Base-by-base conservation (phyloP, 2,797 vertebrate species). In the Thalassophryne amazonica region DNA sequence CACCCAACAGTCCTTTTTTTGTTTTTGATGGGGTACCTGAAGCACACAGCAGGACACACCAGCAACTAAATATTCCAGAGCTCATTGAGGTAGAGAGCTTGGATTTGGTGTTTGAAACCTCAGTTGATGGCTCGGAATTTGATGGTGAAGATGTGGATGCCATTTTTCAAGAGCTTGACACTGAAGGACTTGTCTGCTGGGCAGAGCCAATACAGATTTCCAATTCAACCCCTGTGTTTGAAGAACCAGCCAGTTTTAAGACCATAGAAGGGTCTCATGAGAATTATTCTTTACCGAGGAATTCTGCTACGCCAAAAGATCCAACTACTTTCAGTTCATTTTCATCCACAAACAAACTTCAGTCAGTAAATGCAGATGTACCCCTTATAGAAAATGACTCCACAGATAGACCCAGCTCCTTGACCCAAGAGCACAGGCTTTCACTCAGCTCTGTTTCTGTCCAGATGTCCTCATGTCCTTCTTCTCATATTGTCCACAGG, bases 391-490 rank as follows among this genome's bases (percentile, higher is more conserved):
- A 33, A 12, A 3, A 46, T 24, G 9, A 15, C 5, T 14, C 18
- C 7, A 13, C 14, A 43, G 18, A 62, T 11, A 7, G 19, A 21
- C 2, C 25, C 7, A 40, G 59, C 10, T 37, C 39, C n/a, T 1
- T 11, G 4, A 14, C 16, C 16, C 9, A 19, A 33, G 72, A 70
- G 15, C 9, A 12, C 18, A 50, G 58, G 9, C 25, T 28, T 22
- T 41, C 43, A 10, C 56, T 67, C 22, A 72, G 69, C 45, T 91
- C 88, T 1, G 78, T 91, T 38, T 91, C 88, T n/a, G 73, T 90
- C 49, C 92, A 92, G 69, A 86, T 91, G 87, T 54, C 86, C 46
- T 92, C 89, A 11, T 62, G 28, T 17, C 62, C 76, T 33, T 60
- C 80, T 9, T 80, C 78, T 22, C 82, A 87, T 31, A 88, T 86